A percentile compares a stretch with the other conserved stretches of the same genome.
Conservation (phyloP, 2,888 invertebrate species). For the Lottia scabra region DNA sequence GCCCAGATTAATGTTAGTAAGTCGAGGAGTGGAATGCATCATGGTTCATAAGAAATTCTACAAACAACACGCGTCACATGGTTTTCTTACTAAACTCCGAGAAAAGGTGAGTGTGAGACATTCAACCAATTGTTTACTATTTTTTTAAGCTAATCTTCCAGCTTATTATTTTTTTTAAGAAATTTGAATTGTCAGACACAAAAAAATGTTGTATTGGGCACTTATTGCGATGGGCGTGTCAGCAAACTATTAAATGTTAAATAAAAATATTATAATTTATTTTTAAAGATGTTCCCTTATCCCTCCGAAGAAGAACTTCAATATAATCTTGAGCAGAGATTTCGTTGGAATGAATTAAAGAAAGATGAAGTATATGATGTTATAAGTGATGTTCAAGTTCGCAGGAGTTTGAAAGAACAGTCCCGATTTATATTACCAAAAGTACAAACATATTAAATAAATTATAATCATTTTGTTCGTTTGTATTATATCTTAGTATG, state of each 20-base stretch:
- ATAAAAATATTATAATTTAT: background rate
- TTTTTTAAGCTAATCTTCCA: too few relatives aligned
- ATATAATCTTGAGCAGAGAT: constrained; percentile 40
- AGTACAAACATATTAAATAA: background rate
- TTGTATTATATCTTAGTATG: too few relatives aligned
- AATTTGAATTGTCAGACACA: background rate
- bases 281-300: constrained; percentile 53
- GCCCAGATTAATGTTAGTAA: constrained; percentile 53
- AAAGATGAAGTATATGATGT: constrained; percentile 31
- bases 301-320: constrained; percentile 53
- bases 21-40: constrained; percentile 59
- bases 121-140: too few relatives aligned
- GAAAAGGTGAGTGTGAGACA: constrained; percentile 36
- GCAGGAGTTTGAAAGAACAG: background rate
- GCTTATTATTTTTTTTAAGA: too few relatives aligned
- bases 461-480: background rate
- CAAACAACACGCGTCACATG: constrained; percentile 48
- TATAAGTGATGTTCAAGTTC: constrained; percentile 29
- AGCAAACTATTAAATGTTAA: background rate
- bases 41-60: constrained; percentile 59
- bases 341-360: constrained; percentile 54
- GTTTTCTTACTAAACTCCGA: constrained; percentile 41
- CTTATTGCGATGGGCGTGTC: background rate
- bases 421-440: constrained; percentile 3
- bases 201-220: background rate